Conservation (phyloP, 2,113 vertebrate genomes). For the Dicentrarchus labrax region DNA sequence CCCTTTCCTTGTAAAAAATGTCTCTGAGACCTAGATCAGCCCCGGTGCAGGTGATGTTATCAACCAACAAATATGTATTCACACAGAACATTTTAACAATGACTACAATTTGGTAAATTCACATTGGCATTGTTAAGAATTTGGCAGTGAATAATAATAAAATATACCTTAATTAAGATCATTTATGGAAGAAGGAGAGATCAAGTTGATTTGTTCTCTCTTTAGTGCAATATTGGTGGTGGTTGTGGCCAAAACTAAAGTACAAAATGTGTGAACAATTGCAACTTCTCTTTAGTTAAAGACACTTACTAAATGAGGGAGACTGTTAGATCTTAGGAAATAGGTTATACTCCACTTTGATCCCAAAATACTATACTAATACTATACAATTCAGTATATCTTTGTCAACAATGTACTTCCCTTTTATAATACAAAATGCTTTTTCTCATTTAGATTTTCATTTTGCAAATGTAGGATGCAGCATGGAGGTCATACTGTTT, state of each 20-base stretch:
- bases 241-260: background rate
- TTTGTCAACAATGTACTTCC: background rate
- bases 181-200: background rate
- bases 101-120: background rate
- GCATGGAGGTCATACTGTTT: background rate
- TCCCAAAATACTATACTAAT: background rate
- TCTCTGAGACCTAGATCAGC: background rate
- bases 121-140: background rate
- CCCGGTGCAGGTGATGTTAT: background rate
- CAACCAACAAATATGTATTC: background rate
- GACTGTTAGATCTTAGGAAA: background rate
- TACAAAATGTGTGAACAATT: background rate
- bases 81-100: background rate
- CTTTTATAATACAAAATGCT: background rate
- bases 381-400: background rate
- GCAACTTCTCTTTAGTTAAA: background rate
- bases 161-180: background rate
- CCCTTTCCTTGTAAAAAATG: background rate
- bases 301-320: no score
- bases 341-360: background rate
- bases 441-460: background rate
- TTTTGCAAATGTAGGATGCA: background rate
- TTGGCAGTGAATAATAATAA: background rate
- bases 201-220: background rate
- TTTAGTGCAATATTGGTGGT: background rate